Evolutionary conservation across 2,797 vertebrate species (phyloP).

Genomic region (Liparis tanakae): DNA sequence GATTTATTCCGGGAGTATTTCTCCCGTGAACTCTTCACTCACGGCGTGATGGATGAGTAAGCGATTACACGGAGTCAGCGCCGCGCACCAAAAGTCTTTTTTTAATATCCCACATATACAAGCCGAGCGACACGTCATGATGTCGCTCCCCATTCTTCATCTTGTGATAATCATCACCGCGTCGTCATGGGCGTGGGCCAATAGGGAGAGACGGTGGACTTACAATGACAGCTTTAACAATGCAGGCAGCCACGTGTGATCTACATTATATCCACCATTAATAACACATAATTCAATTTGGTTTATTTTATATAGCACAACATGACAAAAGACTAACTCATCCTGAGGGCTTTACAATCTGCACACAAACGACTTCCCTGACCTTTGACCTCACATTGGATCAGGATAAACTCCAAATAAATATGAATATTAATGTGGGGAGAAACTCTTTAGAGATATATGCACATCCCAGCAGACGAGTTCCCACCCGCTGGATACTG

Average conservation of each 20-base stretch:
- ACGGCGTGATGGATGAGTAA: slow-evolving; percentile 62
- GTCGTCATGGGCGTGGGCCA: not conserved
- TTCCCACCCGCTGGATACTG: slow-evolving; percentile 28
- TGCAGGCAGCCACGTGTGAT: slow-evolving; percentile 17
- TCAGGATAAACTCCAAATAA: too few species aligned
- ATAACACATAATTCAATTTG: not conserved
- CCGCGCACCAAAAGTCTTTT: slow-evolving; percentile 44
- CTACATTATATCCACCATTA: slow-evolving; percentile 39
- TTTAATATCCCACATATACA: slow-evolving; percentile 42
- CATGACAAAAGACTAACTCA: too few species aligned
- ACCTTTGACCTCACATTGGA: too few species aligned
- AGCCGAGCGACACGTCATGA: slow-evolving; percentile 23
- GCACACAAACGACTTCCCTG: too few species aligned
- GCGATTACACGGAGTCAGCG: slow-evolving; percentile 40
- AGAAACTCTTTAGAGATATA: slow-evolving; percentile 24
- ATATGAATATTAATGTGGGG: not conserved
- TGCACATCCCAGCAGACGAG: slow-evolving; percentile 16
- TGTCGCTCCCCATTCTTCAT: slow-evolving; percentile 15
- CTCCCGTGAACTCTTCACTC: slow-evolving; percentile 61
- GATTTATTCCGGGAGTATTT: slow-evolving; percentile 54
- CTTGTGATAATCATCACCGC: slow-evolving; percentile 2
- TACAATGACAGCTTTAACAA: not conserved
- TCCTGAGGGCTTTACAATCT: too few species aligned
- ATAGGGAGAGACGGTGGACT: not conserved
- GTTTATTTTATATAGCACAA: too few species aligned